Conservation (phyloP, 2,888 invertebrate genomes). For the Phoenoteleia sp. region DNA sequence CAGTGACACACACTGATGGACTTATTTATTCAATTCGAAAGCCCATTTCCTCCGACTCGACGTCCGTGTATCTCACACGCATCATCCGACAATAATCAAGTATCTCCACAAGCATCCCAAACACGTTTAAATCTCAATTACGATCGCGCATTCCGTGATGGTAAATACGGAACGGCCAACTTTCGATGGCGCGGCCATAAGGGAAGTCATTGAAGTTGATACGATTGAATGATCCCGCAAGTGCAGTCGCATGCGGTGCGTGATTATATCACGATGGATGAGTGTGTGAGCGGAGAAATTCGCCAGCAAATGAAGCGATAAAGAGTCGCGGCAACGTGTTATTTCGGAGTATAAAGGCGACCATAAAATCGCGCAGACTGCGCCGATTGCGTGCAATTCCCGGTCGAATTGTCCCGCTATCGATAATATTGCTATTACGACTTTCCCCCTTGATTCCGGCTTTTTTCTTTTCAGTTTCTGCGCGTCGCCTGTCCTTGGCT, state of each 20-base stretch:
- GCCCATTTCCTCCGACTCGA: background rate
- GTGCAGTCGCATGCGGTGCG: slow-evolving; percentile 38
- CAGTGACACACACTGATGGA: background rate
- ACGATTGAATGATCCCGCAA: slow-evolving; percentile 34
- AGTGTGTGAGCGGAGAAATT: slow-evolving; percentile 45
- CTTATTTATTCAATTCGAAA: background rate
- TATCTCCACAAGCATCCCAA: slow-evolving; percentile 20
- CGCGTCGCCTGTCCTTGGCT: slow-evolving; percentile 46
- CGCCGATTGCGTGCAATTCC: slow-evolving; percentile 52
- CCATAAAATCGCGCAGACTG: slow-evolving; percentile 72
- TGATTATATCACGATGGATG: slow-evolving; percentile 58
- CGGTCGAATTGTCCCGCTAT: slow-evolving; percentile 63
- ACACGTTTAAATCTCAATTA: slow-evolving; percentile 51
- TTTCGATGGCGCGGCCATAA: slow-evolving; percentile 31
- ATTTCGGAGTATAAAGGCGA: slow-evolving; percentile 58
- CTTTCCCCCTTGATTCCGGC: slow-evolving; percentile 44
- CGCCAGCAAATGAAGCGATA: slow-evolving; percentile 63
- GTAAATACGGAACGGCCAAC: slow-evolving; percentile 8
- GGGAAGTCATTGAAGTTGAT: slow-evolving; percentile 34
- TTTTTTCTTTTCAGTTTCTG: slow-evolving; percentile 20
- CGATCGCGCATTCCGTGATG: slow-evolving; percentile 28
- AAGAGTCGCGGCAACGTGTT: slow-evolving; percentile 42
- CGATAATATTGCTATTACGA: slow-evolving; percentile 36
- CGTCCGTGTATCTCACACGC: slow-evolving; percentile 15
- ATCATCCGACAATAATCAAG: slow-evolving; percentile 38